Base-by-base conservation (phyloP, 2,113 vertebrate genomes). In the Passer domesticus region DNA sequence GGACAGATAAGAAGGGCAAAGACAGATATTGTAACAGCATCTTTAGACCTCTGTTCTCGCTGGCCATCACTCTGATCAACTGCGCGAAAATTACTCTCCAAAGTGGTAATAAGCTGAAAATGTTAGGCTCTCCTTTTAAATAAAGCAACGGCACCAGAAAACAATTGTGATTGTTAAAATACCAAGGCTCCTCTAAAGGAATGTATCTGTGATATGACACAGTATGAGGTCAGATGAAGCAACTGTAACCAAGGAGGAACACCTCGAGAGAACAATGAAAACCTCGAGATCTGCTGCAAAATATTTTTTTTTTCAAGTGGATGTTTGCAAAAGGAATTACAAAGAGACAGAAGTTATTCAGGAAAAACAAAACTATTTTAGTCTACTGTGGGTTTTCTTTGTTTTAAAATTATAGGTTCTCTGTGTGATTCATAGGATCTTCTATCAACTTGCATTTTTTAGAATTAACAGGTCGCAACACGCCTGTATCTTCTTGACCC, bases 1-100 rank as follows among this genome's bases (percentile, higher is more conserved):
- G 39, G 91, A 70, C 56, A 85, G 93, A 95, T 89, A 97, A 88
- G 90, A 86, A 77, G 39, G 27, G 11, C n/a, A 86, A 59, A 83
- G 72, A 55, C 4, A 76, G 74, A 67, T 74, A 73, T 2, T 80
- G 33, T 47, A 63, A 83, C 59, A 30, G 7, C 59, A 69, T 90
- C 85, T 68, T 78, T 80, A 83, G 44, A 85, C 69, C 27, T 60
- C 56, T 52, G 6, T 33, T 89, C 53, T 92, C 46, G 28, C 23
- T 8, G 21, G 46, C 28, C 46, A 41, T 58, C 73, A 56, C 52
- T 85, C 70, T 70, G 50, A 67, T 60, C 55, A 74, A 25, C 63
- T 67, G 41, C 53, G 67, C 1, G 2, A 90, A 74, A 90, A 78
- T 11, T 18, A 83, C 55, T 44, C 56, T 77, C 59, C 19, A 7